Base-by-base conservation (phyloP, 2,888 invertebrate species). In the Diloba caeruleocephala region DNA sequence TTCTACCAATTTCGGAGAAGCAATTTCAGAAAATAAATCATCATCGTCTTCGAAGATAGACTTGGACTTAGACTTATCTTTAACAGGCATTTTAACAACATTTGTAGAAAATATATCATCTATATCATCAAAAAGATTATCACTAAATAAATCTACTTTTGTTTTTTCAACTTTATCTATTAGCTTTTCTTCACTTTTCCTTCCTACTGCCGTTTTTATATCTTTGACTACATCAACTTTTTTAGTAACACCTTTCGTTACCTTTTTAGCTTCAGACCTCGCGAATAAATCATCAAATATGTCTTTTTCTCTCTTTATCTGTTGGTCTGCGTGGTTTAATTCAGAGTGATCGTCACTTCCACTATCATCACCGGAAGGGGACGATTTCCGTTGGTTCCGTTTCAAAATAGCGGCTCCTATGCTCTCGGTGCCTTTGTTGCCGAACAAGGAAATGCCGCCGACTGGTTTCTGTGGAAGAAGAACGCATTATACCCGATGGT, bases 391-490 rank as follows among this genome's bases (percentile, higher is more conserved):
- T 58, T 72, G 82, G 42, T 87, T 85, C 4, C 90, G 76, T 56
- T 85, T 84, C 58, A 90, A 81, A 43, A 92, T 89, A 51, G 91
- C 90, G 0, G 92, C 88, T 0, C 91, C 92, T 5, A 93, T 91
- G 48, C 81, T 90, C 14, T 89, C 89, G 0, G 90, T 70, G 7
- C 85, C 86, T 73, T 86, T 82, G 42, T 82, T 89, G 1, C 94
- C 95, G 66, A 95, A 94, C 29, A 95, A 79, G 6, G 95, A 94
- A 37, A 95, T 94, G 1, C 94, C 95, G 1, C 95, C 95, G 3
- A 93, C 75, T 4, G 95, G 95, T 90, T 95, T 95, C 96, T 96
- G 85, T 23, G 71, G 76, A 52, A 7, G 43, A 26, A 52, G 52
- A 53, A n/a, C n/a, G n/a, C n/a, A n/a, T n/a, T n/a, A n/a, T n/a